phyloP scores from a whole-genome alignment of 2,113 vertebrate species.

The Perccottus glenii region DNA sequence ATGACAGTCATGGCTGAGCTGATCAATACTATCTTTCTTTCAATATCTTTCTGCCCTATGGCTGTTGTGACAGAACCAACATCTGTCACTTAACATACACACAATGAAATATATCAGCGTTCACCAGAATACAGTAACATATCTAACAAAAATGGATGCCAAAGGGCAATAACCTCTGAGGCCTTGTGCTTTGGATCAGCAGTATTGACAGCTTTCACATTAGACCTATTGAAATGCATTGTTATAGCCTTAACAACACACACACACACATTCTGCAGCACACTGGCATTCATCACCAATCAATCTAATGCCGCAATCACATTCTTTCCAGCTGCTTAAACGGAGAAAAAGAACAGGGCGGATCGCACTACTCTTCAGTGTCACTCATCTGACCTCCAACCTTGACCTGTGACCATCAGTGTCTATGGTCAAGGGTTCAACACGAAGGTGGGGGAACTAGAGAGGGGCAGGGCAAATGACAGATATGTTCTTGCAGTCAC shows the following conservation, averaged over 20 bases:
- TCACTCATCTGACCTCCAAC: slow-evolving; percentile 74
- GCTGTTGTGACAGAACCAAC: slow-evolving; percentile 38
- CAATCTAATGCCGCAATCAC: slow-evolving; percentile 72
- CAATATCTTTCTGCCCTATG: slow-evolving; percentile 43
- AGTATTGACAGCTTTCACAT: slow-evolving; percentile 79
- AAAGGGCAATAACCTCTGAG: slow-evolving; percentile 71
- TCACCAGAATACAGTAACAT: slow-evolving; percentile 11
- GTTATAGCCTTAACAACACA: slow-evolving; percentile 47
- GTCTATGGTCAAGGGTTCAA: slow-evolving; percentile 82
- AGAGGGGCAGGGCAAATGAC: slow-evolving; percentile 75
- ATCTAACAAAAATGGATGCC: slow-evolving; percentile 27
- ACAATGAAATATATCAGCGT: background rate
- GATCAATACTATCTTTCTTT: slow-evolving; percentile 41
- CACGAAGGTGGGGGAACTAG: slow-evolving; percentile 64
- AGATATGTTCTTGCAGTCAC: slow-evolving; percentile 86
- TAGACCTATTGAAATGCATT: slow-evolving; percentile 77
- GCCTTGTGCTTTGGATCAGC: slow-evolving; percentile 73
- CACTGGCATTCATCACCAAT: slow-evolving; percentile 58
- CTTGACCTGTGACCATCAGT: slow-evolving; percentile 84
- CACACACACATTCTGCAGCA: slow-evolving; percentile 27
- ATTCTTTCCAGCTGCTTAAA: slow-evolving; percentile 74
- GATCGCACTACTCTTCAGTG: slow-evolving; percentile 51
- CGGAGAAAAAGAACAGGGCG: slow-evolving; percentile 52
- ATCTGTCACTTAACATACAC: slow-evolving; percentile 55
- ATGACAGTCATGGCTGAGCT: slow-evolving; percentile 39